Base-by-base conservation (phyloP, 2,888 invertebrate species). In the Anodontia alba region DNA sequence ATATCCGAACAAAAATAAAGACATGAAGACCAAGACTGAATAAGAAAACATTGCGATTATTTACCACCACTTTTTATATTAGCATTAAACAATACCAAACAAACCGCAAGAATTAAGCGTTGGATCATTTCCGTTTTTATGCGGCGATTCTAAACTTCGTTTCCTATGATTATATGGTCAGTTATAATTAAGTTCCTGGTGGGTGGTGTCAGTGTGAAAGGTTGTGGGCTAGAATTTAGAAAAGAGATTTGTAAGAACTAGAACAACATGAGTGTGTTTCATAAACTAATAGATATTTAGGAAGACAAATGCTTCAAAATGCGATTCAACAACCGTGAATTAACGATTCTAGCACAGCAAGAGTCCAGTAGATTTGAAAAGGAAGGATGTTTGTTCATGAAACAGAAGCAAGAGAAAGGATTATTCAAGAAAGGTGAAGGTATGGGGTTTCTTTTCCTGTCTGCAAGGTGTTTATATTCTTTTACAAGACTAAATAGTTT, bases 351-450 rank as follows among this genome's bases (percentile, higher is more conserved):
- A 94, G 98, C 98, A 83, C 97, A 97, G 77, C 98, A 98, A 95
- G 97, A 97, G 62, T 96, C 97, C 15, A 97, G 97, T 90, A 97
- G 97, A 95, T 98, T 98, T 94, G 98, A 98, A 94, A 97, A 97
- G 92, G 98, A 98, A 95, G 98, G 98, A 78, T 96, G 97, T 85
- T 95, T 99, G 82, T 96, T 97, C 86, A 96, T 98, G 79, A 96
- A 97, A 90, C 98, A 98, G 94, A 96, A 97, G 86, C 98, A 98
- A 92, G 98, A 98, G 94, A 81, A 81, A 71, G n/a, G n/a, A 71
- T 97, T 98, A 95, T 98, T 99, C 95, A 96, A 98, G 88, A 96
- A 97, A 94, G 96, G 97, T 87, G 98, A 98, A 96, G 97, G 98
- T 98, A 95, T n/a, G n/a, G n/a, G n/a, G n/a, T n/a, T n/a, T n/a